phyloP scores from a whole-genome alignment of 2,888 invertebrate species.

The Troides oblongomaculatus region DNA sequence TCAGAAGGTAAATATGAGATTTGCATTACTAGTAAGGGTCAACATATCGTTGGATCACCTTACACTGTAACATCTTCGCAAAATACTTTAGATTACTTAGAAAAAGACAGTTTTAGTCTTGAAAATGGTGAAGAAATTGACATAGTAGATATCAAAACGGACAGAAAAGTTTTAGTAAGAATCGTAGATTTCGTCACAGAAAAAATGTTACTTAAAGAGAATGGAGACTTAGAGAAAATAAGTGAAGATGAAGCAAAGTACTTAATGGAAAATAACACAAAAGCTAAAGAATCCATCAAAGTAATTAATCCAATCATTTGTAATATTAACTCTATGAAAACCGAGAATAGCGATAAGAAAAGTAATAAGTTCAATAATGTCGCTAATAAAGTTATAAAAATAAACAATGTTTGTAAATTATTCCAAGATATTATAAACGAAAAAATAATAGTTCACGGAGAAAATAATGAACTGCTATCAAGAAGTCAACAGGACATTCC shows the following conservation, averaged over 20 bases:
- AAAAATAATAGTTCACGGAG: slow-evolving; percentile 35
- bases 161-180: slow-evolving; percentile 72
- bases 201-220: slow-evolving; percentile 78
- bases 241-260: slow-evolving; percentile 67
- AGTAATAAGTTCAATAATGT: slow-evolving; percentile 50
- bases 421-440: slow-evolving; percentile 45
- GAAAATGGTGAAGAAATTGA: slow-evolving; percentile 75
- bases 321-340: slow-evolving; percentile 29
- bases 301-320: slow-evolving; percentile 32
- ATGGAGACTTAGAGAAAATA: slow-evolving; percentile 72
- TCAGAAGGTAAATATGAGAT: slow-evolving; percentile 80
- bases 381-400: slow-evolving; percentile 54
- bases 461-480: slow-evolving; percentile 30
- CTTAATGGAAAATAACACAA: slow-evolving; percentile 55
- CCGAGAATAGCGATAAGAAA: slow-evolving; percentile 30
- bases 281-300: slow-evolving; percentile 32
- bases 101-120: slow-evolving; percentile 62
- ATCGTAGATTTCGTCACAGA: slow-evolving; percentile 79
- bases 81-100: slow-evolving; percentile 57
- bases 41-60: slow-evolving; percentile 81
- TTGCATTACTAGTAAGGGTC: slow-evolving; percentile 77
- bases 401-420: slow-evolving; percentile 61
- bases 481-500: slow-evolving; percentile 60
- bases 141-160: slow-evolving; percentile 66
- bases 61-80: slow-evolving; percentile 72